These are phyloP conservation scores for Cettia cetti DNA, from an alignment of 2,113 vertebrate species.

Conservation along the genomic window DNA sequence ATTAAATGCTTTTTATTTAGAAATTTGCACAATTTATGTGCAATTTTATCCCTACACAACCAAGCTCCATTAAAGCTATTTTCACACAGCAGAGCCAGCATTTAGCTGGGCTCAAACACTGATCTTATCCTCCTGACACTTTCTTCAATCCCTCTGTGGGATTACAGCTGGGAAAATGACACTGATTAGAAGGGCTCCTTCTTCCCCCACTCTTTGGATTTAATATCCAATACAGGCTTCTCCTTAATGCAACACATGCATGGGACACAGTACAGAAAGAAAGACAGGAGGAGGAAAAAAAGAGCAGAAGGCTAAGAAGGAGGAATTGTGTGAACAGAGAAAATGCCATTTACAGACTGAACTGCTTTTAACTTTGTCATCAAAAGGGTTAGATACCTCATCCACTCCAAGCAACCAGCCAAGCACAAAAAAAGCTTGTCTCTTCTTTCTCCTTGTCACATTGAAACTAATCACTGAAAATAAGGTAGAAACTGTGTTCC, in stretches of 20 bases:
- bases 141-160: neutral
- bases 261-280: neutral
- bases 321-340: neutral
- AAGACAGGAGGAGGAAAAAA: neutral
- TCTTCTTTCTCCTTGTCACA: conserved; percentile 10
- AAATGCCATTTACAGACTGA: neutral
- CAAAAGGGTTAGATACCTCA: neutral
- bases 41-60: neutral
- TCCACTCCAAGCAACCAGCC: neutral
- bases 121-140: conserved; percentile 10
- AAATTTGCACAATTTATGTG: neutral
- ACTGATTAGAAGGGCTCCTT: neutral
- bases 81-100: neutral
- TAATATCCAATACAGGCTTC: neutral
- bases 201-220: neutral
- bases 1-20: conserved; percentile 50
- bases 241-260: neutral
- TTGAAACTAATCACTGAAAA: conserved; percentile 41
- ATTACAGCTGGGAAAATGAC: conserved; percentile 10
- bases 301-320: neutral
- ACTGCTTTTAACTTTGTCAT: neutral
- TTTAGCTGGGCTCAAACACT: neutral
- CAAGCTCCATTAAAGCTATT: neutral
- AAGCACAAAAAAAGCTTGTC: conserved; percentile 20
- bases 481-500: neutral